Base-by-base conservation (phyloP, 2,888 invertebrate genomes). In the Chymomyza caudatula region DNA sequence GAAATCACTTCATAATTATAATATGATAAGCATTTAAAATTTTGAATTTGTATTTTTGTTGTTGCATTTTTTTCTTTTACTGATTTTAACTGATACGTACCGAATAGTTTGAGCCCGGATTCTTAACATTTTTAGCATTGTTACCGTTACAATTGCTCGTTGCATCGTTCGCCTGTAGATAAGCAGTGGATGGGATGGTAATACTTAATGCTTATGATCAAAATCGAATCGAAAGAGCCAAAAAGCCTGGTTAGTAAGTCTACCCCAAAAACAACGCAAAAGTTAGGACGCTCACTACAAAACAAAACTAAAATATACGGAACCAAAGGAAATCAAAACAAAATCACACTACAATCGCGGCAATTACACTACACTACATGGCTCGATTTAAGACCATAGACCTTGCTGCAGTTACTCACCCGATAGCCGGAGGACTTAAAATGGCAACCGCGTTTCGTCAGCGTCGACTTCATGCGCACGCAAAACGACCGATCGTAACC, bases 391-490 rank as follows among this genome's bases (percentile, higher is more conserved):
- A 11, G 29, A 37, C 29, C 29, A 37, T 8, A 37, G 11, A 37
- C 29, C 42, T 37, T 19, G n/a, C 6, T 43, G 3, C 4, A 11
- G 11, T 51, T 56, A 91, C 95, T 94, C 92, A 97, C 97, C 93
- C 97, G 93, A 91, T 97, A 97, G 90, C 97, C 97, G 73, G 97
- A 97, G 44, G 97, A 97, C 91, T 98, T 98, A 91, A 97, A 97
- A 91, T 98, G 97, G 89, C 98, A 98, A 67, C 98, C 98, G 86
- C 98, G 92, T 91, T 98, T 98, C 57, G 98, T 98, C 70, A 98
- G 92, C 0, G 98, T 98, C 62, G 98, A 98, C 90, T 98, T 98
- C 98, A 98, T 98, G 76, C 98, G 93, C 56, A 98, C 93, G 91
- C 98, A 98, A 91, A 98, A 97, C 51, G 97, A 96, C 86, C 97